Percentiles rank a stretch among this genome's conserved stretches.
These are phyloP conservation scores for Cantharis flavilabris DNA, from an alignment of 2,888 invertebrate species.

Conservation along the genomic window DNA sequence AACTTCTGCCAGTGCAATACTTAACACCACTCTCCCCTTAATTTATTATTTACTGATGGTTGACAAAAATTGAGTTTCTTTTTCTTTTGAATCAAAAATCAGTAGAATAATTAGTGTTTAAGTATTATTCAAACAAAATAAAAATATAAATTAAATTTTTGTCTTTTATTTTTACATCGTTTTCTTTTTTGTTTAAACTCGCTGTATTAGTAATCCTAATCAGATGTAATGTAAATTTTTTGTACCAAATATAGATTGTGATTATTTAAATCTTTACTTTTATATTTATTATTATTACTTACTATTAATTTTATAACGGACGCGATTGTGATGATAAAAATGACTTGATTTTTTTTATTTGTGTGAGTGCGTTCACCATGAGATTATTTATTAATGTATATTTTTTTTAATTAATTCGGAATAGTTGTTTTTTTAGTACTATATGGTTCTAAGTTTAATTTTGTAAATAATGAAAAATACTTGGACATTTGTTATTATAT, in stretches of 20 bases:
- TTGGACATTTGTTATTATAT: not conserved
- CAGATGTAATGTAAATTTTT: slow-evolving; percentile 28
- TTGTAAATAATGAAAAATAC: not conserved
- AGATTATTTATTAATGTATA: not conserved
- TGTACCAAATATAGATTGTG: slow-evolving; percentile 32
- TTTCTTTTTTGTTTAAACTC: slow-evolving; percentile 9
- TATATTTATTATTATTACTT: slow-evolving; percentile 2
- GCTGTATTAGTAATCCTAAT: slow-evolving; percentile 18
- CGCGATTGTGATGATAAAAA: not conserved
- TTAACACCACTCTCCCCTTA: slow-evolving; percentile 47
- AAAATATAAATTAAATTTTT: slow-evolving; percentile 39
- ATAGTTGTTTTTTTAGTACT: not conserved
- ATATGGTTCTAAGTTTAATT: not conserved
- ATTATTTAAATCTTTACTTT: slow-evolving; percentile 27
- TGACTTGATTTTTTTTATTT: not conserved
- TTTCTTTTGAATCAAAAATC: slow-evolving; percentile 24
- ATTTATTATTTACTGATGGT: slow-evolving; percentile 38
- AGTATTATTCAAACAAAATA: slow-evolving; percentile 43
- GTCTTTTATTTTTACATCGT: slow-evolving; percentile 35
- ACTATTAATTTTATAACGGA: not conserved
- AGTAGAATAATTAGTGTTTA: slow-evolving; percentile 39
- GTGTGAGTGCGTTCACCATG: not conserved
- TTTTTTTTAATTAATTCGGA: not conserved
- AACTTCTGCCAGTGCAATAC: slow-evolving; percentile 55
- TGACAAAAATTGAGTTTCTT: not conserved